Base-by-base conservation (phyloP, 2,797 vertebrate genomes). In the Amphiprion clarkii region DNA sequence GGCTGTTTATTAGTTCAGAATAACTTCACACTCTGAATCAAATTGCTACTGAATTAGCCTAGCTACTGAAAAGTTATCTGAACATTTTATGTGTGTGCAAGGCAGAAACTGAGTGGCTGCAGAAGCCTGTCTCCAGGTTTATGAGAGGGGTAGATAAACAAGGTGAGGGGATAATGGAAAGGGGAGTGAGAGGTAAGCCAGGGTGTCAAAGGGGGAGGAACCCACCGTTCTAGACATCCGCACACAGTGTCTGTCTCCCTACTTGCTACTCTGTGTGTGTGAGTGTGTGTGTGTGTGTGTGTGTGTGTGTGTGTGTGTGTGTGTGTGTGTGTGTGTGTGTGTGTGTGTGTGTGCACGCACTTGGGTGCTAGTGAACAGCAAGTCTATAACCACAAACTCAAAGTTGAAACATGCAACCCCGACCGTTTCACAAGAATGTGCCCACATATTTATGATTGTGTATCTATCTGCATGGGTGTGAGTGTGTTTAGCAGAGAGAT, bases 61-160 rank as follows among this genome's bases (percentile, higher is more conserved):
- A 29, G 54, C 55, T 56, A 21, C 46, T 23, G 60, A 55, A 63
- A 14, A 40, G n/a, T 13, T n/a, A 7, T 39, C 27, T 67, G 16
- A 68, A 59, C 72, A 63, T 75, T 77, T 83, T 81, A 67, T 78
- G 74, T 73, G 66, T 73, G 58, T 58, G 65, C 42, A 39, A 54
- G 58, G 70, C 49, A 31, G 67, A 79, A 84, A 71, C 58, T 46
- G 40, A 59, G 74, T 2, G 8, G 51, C 48, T 66, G 54, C 59
- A 86, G 85, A 83, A 69, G 79, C 73, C 70, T 65, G 83, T 87
- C 79, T 86, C 75, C 90, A 73, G 51, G 80, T 89, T 89, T 88
- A 89, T 61, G 85, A 87, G 61, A 39, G 67, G 74, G 49, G 63
- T 54, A 79, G 84, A 69, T 70, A 79, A 84, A 88, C 74, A 80